Percentiles rank a stretch among this genome's conserved stretches.
Evolutionary conservation across 2,888 invertebrate species (phyloP).

Genomic region (Griposia aprilina): DNA sequence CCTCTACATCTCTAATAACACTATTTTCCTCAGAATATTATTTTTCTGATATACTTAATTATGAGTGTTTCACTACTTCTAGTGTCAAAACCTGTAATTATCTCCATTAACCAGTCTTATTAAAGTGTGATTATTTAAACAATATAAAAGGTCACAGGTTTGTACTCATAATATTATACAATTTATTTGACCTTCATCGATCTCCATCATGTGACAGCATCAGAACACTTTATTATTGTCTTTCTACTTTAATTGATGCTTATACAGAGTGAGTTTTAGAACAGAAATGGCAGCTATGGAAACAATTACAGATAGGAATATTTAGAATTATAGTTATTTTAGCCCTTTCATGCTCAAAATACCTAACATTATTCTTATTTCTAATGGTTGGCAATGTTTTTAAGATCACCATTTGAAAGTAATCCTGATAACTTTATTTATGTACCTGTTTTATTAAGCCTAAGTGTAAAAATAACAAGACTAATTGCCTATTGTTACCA

Average conservation of each 20-base stretch:
- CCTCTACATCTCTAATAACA: not conserved
- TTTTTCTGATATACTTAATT: not conserved
- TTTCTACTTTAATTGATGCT: not conserved
- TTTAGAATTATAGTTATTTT: not conserved
- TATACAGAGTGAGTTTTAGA: not conserved
- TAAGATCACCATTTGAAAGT: not conserved
- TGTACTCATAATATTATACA: constrained; percentile 2
- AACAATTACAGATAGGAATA: not conserved
- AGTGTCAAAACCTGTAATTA: not conserved
- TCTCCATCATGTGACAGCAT: not conserved
- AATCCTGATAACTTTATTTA: too few relatives aligned
- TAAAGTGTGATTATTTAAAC: not conserved
- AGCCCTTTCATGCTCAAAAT: not conserved
- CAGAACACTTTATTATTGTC: not conserved
- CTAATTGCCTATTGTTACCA: not conserved
- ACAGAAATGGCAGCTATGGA: not conserved
- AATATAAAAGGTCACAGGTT: not conserved
- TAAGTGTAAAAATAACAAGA: not conserved
- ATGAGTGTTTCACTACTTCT: not conserved
- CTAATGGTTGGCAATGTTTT: not conserved
- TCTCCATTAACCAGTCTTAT: not conserved
- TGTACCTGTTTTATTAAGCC: not conserved
- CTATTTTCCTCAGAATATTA: not conserved
- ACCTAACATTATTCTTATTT: not conserved
- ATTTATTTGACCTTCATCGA: constrained; percentile 22